These are phyloP conservation scores for Minunthozetes semirufus DNA, from an alignment of 2,888 invertebrate species.

Conservation along the genomic window DNA sequence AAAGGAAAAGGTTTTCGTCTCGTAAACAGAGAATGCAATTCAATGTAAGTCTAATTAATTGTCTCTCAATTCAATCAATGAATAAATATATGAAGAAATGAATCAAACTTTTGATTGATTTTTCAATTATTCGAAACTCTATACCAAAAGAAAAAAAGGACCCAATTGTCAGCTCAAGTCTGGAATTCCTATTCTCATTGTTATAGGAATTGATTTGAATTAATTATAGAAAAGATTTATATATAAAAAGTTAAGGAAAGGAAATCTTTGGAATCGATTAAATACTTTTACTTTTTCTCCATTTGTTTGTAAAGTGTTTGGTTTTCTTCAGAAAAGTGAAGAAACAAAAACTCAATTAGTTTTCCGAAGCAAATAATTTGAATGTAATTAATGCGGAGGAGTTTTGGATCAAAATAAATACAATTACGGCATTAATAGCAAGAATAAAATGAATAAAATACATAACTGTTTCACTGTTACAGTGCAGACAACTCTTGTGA, in stretches of 20 bases:
- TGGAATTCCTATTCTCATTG: no score
- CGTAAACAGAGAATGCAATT: conserved; percentile 42
- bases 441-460: background rate
- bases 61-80: background rate
- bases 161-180: no score
- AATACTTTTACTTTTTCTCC: no score
- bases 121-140: no score
- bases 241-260: background rate
- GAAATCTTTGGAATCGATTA: background rate
- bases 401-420: background rate
- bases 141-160: no score
- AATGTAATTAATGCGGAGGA: background rate
- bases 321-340: background rate
- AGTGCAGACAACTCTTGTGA: no score
- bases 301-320: no score
- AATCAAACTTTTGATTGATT: conserved; percentile 1
- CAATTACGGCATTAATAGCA: no score
- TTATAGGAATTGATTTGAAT: background rate
- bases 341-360: background rate
- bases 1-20: conserved; percentile 41
- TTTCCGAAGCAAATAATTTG: background rate
- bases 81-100: background rate
- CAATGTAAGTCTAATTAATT: conserved; percentile 40
- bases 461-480: no score
- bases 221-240: background rate